phyloP scores from a whole-genome alignment of 2,888 invertebrate genomes.

The Ceratothoa steindachneri region DNA sequence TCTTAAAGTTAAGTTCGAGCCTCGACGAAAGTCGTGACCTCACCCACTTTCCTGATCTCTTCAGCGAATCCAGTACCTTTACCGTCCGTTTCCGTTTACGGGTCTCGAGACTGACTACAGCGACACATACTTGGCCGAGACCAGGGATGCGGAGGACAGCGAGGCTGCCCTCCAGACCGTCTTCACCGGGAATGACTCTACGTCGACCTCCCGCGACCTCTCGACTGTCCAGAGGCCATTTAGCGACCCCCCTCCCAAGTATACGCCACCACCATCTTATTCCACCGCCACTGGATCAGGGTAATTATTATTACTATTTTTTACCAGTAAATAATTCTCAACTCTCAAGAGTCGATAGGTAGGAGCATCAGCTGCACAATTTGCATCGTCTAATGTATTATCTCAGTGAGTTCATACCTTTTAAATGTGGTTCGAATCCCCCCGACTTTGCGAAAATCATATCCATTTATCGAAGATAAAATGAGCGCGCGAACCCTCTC shows the following conservation, averaged over 20 bases:
- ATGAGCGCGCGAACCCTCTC: no score
- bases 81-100: constrained; percentile 61
- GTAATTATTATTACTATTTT: constrained; percentile 49
- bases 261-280: constrained; percentile 88
- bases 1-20: no score
- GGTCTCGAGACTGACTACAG: not conserved
- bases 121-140: not conserved
- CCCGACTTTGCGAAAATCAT: no score
- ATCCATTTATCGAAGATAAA: no score
- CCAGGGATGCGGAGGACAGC: not conserved
- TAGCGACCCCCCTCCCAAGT: constrained; percentile 79
- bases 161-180: constrained; percentile 50
- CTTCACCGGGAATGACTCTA: constrained; percentile 48
- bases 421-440: not conserved
- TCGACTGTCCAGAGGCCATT: constrained; percentile 28
- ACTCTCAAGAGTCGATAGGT: no score
- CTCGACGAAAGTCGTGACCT: no score
- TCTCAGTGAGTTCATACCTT: not conserved
- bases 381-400: not conserved
- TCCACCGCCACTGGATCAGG: constrained; percentile 82
- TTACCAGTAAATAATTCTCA: not conserved
- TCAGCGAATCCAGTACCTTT: constrained; percentile 78
- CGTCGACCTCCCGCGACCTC: not conserved
- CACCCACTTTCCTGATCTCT: no score
- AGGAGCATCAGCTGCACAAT: not conserved